Conservation (phyloP, 2,888 invertebrate genomes). For the Hypolimnas misippus region DNA sequence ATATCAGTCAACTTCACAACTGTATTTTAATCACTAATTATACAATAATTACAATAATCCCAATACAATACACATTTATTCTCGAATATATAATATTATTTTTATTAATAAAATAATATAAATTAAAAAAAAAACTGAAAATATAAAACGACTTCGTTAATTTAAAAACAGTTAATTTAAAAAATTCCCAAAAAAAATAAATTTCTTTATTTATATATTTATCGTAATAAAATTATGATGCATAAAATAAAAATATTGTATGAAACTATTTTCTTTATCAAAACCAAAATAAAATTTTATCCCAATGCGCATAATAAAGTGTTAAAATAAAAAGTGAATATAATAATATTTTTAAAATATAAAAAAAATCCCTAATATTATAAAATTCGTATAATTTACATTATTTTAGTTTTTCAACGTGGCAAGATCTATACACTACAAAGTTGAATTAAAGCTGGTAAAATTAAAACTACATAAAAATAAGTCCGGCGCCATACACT, state of each 20-base stretch:
- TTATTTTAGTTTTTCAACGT: conserved; percentile 10
- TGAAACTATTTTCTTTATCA: conserved; percentile 2
- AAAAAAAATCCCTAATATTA: conserved; percentile 12
- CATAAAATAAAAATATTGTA: not conserved
- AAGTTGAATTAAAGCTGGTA: conserved; percentile 41
- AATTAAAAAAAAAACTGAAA: not conserved
- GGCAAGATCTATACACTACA: conserved; percentile 42
- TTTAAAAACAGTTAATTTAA: no score
- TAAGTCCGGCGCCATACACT: not conserved
- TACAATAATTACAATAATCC: conserved; percentile 21
- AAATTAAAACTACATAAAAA: conserved; percentile 21
- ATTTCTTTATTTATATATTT: not conserved
- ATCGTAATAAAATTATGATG: not conserved
- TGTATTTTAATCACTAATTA: conserved; percentile 47
- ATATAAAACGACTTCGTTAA: not conserved
- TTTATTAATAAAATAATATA: not conserved
- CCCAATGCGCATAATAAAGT: conserved; percentile 28
- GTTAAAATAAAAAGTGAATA: conserved; percentile 45
- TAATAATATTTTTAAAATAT: conserved; percentile 30
- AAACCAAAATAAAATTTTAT: not conserved
- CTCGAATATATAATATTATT: not conserved
- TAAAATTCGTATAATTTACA: conserved; percentile 22
- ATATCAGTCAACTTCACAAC: conserved; percentile 78
- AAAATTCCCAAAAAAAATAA: no score
- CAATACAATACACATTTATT: conserved; percentile 6